Evolutionary conservation across 2,113 vertebrate species (phyloP).

Genomic region (Pavo muticus): DNA sequence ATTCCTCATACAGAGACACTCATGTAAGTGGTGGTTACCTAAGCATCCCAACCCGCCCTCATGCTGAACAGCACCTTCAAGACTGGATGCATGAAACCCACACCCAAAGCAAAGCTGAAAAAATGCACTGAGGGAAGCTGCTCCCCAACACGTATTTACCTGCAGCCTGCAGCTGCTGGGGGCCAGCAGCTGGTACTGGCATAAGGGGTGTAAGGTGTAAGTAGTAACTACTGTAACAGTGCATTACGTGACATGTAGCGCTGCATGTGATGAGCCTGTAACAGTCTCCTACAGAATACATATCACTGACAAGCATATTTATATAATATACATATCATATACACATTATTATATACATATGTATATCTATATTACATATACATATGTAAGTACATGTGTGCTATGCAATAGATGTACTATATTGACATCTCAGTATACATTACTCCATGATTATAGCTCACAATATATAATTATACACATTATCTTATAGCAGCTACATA

Average conservation of each 20-base stretch:
- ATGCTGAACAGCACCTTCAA: background rate
- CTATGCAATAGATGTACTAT: background rate
- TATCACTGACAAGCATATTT: background rate
- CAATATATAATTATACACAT: background rate
- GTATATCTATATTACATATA: no score
- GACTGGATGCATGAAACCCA: background rate
- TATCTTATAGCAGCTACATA: background rate
- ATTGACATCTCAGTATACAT: no score
- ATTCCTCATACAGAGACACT: background rate
- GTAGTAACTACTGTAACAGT: background rate
- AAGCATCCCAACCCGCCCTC: no score
- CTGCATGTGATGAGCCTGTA: no score
- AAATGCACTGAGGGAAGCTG: background rate
- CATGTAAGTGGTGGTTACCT: background rate
- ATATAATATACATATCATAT: no score
- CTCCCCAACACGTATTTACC: accelerated
- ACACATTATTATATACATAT: no score
- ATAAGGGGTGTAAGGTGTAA: background rate
- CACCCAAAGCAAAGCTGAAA: background rate
- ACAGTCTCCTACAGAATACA: background rate
- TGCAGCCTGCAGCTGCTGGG: background rate
- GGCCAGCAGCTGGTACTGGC: background rate
- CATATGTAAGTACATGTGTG: background rate
- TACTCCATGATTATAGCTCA: background rate
- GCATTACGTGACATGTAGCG: no score